These are phyloP conservation scores for Hartigia nigra DNA, from an alignment of 2,888 invertebrate genomes.

Conservation along the genomic window DNA sequence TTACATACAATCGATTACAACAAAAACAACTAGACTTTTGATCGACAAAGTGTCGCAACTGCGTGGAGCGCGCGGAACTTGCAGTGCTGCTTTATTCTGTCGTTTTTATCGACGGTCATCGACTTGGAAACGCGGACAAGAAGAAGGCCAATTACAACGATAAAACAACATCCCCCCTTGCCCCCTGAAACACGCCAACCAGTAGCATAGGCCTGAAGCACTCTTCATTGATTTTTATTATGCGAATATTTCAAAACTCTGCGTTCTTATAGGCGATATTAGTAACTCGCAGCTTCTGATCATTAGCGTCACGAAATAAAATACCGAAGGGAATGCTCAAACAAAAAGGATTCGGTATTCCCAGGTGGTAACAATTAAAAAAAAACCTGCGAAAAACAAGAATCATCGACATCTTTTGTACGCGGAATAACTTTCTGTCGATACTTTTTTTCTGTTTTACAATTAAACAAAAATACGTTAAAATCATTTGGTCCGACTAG, in stretches of 20 bases:
- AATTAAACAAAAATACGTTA: neutral
- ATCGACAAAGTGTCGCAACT: neutral
- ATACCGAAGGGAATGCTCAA: neutral
- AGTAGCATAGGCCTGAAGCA: neutral
- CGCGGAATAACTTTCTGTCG: too few species aligned
- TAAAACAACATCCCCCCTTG: constrained; percentile 28
- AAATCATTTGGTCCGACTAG: neutral
- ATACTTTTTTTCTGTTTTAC: too few species aligned
- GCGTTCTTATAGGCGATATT: neutral
- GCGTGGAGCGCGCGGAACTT: neutral
- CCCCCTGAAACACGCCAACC: neutral
- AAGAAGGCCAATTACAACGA: constrained; percentile 58
- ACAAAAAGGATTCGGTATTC: neutral
- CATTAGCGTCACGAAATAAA: too few species aligned
- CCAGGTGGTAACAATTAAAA: too few species aligned
- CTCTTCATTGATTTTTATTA: neutral
- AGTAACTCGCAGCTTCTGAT: neutral
- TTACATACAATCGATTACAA: neutral
- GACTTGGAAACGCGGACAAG: constrained; percentile 52
- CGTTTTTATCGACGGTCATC: constrained; percentile 46
- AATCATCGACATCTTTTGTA: too few species aligned
- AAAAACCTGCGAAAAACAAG: too few species aligned
- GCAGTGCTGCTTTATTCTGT: constrained; percentile 13
- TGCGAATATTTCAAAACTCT: neutral
- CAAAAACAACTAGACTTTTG: neutral